Conservation (phyloP, 2,797 vertebrate genomes). For the Tachyglossus aculeatus region DNA sequence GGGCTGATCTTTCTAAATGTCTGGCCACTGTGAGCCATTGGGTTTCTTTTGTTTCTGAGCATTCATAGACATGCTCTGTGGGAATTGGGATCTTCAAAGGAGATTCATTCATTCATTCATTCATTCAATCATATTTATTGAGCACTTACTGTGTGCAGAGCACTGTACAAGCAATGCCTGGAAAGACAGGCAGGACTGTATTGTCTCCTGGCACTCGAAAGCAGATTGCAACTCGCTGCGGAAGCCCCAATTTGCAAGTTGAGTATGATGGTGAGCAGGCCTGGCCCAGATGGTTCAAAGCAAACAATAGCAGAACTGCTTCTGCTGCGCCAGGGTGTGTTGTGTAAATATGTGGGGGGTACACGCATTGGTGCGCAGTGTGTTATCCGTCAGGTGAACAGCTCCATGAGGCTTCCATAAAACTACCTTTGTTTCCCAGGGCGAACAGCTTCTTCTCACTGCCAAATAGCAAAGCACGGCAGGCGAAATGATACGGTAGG, state of each 20-base stretch:
- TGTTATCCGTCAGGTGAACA: not conserved
- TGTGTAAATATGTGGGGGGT: not conserved
- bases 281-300: constrained; percentile 26
- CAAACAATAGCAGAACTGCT: not conserved
- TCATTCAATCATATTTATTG: no score
- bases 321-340: not conserved
- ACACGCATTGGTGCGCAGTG: not conserved
- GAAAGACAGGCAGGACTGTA: not conserved
- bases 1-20: no score
- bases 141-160: no score
- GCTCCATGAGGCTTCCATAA: not conserved
- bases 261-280: not conserved
- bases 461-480: not conserved
- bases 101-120: not conserved
- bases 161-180: no score
- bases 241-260: constrained; percentile 2
- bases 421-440: not conserved
- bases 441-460: constrained; percentile 14
- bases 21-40: no score
- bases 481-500: constrained; percentile 19
- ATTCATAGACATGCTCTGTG: fast-evolving
- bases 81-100: constrained; percentile 11
- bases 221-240: constrained; percentile 5
- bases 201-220: constrained; percentile 8
- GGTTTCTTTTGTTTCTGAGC: not conserved